phyloP scores from a whole-genome alignment of 2,797 vertebrate genomes.

The Margarornis squamiger region DNA sequence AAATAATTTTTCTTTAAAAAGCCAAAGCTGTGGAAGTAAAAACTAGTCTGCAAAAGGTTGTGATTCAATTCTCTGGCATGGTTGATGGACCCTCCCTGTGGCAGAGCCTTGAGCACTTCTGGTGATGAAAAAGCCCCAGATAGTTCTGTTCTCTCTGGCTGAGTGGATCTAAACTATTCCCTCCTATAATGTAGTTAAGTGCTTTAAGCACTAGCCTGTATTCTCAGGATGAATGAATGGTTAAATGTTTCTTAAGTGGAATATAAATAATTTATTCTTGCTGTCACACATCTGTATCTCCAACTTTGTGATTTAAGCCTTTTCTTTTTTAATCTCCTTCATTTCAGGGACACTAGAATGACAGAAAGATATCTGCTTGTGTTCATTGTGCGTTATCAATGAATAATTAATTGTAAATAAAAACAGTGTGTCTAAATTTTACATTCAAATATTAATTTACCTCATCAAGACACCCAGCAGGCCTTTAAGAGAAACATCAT shows the following conservation, averaged over 20 bases:
- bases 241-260: not conserved
- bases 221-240: not conserved
- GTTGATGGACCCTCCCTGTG: rapidly evolving
- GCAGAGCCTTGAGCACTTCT: not conserved
- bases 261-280: not conserved
- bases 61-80: not conserved
- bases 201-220: not conserved
- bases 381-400: not conserved
- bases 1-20: not conserved
- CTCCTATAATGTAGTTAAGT: not conserved
- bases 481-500: not conserved
- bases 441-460: not conserved
- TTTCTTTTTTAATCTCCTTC: not conserved
- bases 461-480: not conserved
- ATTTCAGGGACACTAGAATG: not conserved
- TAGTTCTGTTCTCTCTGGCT: not conserved
- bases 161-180: not conserved
- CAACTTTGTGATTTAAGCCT: not conserved
- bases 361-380: not conserved
- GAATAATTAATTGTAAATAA: not conserved
- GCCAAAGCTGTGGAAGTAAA: not conserved
- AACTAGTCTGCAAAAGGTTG: not conserved
- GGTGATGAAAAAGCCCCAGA: not conserved
- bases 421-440: not conserved
- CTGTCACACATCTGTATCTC: not conserved